Evolutionary conservation across 2,797 vertebrate genomes (phyloP).

Genomic region (Alauda arvensis): DNA sequence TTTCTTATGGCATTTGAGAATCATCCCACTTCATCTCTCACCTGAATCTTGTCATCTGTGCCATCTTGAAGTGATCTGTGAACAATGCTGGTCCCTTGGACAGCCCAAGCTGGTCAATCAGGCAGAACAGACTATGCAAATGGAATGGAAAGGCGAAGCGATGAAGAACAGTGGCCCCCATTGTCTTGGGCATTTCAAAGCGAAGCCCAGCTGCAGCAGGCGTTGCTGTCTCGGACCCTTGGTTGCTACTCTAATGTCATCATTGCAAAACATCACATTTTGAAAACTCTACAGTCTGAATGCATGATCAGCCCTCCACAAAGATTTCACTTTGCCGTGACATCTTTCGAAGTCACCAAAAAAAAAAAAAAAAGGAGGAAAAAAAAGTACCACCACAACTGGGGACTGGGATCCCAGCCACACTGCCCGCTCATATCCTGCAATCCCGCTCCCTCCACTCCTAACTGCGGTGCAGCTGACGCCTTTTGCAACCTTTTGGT

Average conservation of each 20-base stretch:
- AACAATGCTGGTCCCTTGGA: slow-evolving; percentile 77
- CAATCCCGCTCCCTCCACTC: neutral
- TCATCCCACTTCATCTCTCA: slow-evolving; percentile 73
- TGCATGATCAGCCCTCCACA: slow-evolving; percentile 61
- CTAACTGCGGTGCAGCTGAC: neutral
- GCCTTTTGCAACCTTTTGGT: neutral
- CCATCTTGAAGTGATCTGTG: slow-evolving; percentile 77
- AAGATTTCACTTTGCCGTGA: slow-evolving; percentile 50
- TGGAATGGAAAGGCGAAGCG: slow-evolving; percentile 72
- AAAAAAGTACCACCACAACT: neutral
- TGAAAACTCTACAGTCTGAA: slow-evolving; percentile 61
- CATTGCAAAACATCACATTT: slow-evolving; percentile 67
- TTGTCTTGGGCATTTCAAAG: slow-evolving; percentile 81
- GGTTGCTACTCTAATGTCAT: slow-evolving; percentile 73
- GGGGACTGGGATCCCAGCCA: neutral
- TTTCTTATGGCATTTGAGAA: slow-evolving; percentile 48
- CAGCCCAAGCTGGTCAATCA: slow-evolving; percentile 78
- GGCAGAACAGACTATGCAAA: slow-evolving; percentile 86
- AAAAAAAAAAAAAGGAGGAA: neutral
- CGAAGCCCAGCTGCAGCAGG: slow-evolving; percentile 78
- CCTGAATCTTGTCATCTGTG: slow-evolving; percentile 80
- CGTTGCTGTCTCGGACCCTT: slow-evolving; percentile 62
- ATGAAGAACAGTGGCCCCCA: slow-evolving; percentile 77
- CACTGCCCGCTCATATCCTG: neutral
- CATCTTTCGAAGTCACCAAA: slow-evolving; percentile 20